Percentiles rank a stretch among this genome's conserved stretches.
These are phyloP conservation scores for Pinctada fucata DNA, from an alignment of 2,888 invertebrate species.

Conservation along the genomic window DNA sequence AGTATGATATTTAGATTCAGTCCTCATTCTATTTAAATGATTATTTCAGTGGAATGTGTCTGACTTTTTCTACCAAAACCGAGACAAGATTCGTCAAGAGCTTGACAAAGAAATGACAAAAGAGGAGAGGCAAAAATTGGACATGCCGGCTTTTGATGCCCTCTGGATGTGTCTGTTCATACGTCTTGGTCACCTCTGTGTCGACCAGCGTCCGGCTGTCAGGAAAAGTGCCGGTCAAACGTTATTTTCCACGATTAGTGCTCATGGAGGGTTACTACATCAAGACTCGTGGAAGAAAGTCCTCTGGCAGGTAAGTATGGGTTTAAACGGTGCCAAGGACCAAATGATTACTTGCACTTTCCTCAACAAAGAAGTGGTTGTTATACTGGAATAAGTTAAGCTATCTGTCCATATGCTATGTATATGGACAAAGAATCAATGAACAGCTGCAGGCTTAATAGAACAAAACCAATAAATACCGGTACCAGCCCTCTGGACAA, in stretches of 20 bases:
- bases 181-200: constrained; percentile 84
- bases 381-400: background rate
- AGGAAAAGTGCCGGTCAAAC: constrained; percentile 98
- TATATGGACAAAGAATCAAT: background rate
- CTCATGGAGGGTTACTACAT: constrained; percentile 93
- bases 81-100: constrained; percentile 80
- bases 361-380: background rate
- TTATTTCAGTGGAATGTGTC: constrained; percentile 96
- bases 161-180: constrained; percentile 94
- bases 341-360: background rate
- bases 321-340: background rate
- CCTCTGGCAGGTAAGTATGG: constrained; percentile 85
- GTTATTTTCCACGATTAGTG: constrained; percentile 96
- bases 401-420: background rate
- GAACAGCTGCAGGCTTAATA: background rate
- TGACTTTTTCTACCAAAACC: constrained; percentile 97
- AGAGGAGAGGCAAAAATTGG: constrained; percentile 38
- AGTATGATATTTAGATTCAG: too few species aligned
- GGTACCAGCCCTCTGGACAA: too few species aligned
- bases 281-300: constrained; percentile 95
- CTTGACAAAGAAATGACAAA: constrained; percentile 54
- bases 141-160: constrained; percentile 86
- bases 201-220: constrained; percentile 95
- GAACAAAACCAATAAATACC: background rate
- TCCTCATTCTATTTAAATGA: too few species aligned